These are phyloP conservation scores for Contarinia nasturtii DNA, from an alignment of 1,140 invertebrate genomes.

Conservation along the genomic window DNA sequence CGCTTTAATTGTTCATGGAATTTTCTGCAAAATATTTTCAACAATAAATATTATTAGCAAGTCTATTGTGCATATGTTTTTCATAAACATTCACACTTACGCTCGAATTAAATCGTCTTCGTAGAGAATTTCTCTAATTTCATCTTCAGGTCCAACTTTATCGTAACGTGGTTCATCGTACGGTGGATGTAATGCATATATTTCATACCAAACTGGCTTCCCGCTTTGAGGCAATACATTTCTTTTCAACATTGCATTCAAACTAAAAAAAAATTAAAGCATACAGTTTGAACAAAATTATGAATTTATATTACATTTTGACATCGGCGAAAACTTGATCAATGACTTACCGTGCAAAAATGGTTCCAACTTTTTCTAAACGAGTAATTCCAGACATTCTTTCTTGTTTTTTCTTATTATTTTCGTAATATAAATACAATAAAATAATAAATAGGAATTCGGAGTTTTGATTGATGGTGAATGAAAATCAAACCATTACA, in stretches of 20 bases:
- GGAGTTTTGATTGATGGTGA: too few species aligned
- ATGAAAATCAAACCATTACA: too few species aligned
- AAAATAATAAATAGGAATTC: too few species aligned
- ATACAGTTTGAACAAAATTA: neutral
- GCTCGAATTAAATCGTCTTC: constrained; percentile 68
- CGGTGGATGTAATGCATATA: constrained; percentile 75
- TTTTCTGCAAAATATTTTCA: constrained; percentile 26
- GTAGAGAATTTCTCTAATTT: constrained; percentile 58
- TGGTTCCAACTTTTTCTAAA: constrained; percentile 51
- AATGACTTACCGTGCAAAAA: constrained; percentile 36
- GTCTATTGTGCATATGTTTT: neutral
- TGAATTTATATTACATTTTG: neutral
- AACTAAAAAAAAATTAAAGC: constrained; percentile 27
- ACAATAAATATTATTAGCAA: too few species aligned
- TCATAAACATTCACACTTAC: constrained; percentile 36
- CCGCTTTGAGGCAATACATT: constrained; percentile 58
- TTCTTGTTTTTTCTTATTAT: constrained; percentile 8
- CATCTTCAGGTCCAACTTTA: constrained; percentile 31
- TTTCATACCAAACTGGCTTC: constrained; percentile 73
- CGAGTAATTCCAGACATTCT: constrained; percentile 43
- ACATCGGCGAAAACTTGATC: neutral
- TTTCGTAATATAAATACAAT: constrained; percentile 3
- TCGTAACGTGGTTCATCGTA: constrained; percentile 53
- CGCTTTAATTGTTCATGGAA: constrained; percentile 35
- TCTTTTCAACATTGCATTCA: constrained; percentile 50